Evolutionary conservation across 1,140 invertebrate species (phyloP).

Genomic region (Drosophila lacteicornis): DNA sequence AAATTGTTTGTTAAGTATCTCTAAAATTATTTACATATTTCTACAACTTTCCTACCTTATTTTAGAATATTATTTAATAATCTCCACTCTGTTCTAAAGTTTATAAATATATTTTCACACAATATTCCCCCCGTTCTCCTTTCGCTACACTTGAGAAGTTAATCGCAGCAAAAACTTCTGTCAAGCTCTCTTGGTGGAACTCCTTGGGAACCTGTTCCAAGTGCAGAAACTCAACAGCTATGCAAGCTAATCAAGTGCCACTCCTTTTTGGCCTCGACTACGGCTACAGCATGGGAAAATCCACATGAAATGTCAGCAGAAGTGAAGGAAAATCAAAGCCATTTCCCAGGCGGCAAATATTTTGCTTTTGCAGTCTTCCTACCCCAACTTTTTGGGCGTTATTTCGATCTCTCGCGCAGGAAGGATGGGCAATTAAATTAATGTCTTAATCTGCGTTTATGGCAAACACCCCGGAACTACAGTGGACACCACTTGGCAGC

Average conservation of each 20-base stretch:
- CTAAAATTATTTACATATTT: too few relatives aligned
- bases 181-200: slow-evolving; percentile 14
- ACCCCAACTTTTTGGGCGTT: slow-evolving; percentile 15
- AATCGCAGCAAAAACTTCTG: slow-evolving; percentile 31
- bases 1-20: too few relatives aligned
- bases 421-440: slow-evolving; percentile 76
- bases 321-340: slow-evolving; percentile 58
- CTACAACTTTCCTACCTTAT: too few relatives aligned
- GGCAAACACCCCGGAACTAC: slow-evolving; percentile 75
- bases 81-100: not conserved
- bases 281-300: slow-evolving; percentile 67
- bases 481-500: slow-evolving; percentile 68
- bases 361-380: not conserved
- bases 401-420: slow-evolving; percentile 6
- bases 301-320: slow-evolving; percentile 43
- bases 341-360: slow-evolving; percentile 36
- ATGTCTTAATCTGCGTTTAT: slow-evolving; percentile 82
- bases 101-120: slow-evolving; percentile 2
- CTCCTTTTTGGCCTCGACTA: slow-evolving; percentile 39
- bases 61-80: not conserved
- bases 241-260: slow-evolving; percentile 52
- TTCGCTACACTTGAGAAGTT: slow-evolving; percentile 11
- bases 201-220: slow-evolving; percentile 51
- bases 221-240: slow-evolving; percentile 13
- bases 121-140: too few relatives aligned